phyloP scores from a whole-genome alignment of 2,888 invertebrate genomes.

The Morpho helenor region DNA sequence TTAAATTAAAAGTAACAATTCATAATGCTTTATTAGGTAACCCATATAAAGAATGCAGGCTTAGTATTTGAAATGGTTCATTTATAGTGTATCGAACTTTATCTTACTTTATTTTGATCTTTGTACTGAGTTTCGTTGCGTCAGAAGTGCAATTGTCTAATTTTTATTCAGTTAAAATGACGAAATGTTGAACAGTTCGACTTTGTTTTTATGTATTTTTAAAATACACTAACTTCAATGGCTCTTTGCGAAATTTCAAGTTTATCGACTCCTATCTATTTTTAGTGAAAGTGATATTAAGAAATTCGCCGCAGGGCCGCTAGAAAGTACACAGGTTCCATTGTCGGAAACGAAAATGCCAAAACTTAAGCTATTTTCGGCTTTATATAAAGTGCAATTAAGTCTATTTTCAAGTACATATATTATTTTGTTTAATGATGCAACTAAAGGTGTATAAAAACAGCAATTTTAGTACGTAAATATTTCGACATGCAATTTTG shows the following conservation, averaged over 20 bases:
- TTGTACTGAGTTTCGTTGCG: too few species aligned
- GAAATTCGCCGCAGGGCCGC: conserved; percentile 22
- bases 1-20: too few species aligned
- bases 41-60: too few species aligned
- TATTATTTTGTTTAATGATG: neutral
- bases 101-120: too few species aligned
- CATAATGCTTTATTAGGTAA: too few species aligned
- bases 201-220: neutral
- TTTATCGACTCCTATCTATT: conserved; percentile 11
- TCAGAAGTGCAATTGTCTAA: too few species aligned
- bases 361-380: neutral
- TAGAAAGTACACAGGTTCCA: conserved; percentile 26
- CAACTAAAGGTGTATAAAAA: neutral
- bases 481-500: neutral
- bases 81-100: too few species aligned
- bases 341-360: conserved; percentile 11
- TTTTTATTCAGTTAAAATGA: too few species aligned
- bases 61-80: too few species aligned
- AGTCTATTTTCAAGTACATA: neutral
- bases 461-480: neutral
- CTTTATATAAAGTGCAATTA: neutral
- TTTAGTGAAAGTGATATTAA: conserved; percentile 25
- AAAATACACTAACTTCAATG: too few species aligned
- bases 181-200: neutral
- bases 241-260: neutral